A percentile compares a stretch with the other conserved stretches of the same genome.
These are phyloP conservation scores for Tinea semifulvella DNA, from an alignment of 2,888 invertebrate species.

Conservation along the genomic window DNA sequence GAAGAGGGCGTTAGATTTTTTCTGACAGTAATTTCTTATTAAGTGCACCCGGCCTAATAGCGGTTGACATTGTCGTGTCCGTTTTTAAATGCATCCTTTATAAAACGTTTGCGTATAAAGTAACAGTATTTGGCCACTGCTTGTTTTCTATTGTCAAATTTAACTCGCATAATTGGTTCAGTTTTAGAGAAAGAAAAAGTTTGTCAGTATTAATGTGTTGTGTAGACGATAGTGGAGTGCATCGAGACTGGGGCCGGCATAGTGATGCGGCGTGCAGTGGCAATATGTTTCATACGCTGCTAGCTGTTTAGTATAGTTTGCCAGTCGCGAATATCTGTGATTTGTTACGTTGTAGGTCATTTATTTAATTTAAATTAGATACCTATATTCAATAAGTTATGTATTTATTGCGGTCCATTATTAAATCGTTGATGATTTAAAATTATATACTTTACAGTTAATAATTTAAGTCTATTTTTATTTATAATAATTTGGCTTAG, in stretches of 20 bases:
- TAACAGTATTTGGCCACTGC: no score
- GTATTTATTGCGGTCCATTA: slow-evolving; percentile 5
- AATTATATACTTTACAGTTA: no score
- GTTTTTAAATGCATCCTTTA: no score
- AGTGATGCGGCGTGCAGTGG: slow-evolving; percentile 24
- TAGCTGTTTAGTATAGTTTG: neutral
- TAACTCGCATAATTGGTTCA: slow-evolving; percentile 6
- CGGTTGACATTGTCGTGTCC: no score
- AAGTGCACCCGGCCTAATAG: no score
- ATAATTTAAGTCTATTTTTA: no score
- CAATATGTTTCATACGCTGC: slow-evolving; percentile 28
- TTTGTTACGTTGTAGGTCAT: slow-evolving; percentile 47
- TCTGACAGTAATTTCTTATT: no score
- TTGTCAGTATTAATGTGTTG: slow-evolving; percentile 8
- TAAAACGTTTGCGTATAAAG: no score
- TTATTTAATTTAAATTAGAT: neutral
- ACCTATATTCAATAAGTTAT: neutral
- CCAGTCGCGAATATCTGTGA: slow-evolving; percentile 54
- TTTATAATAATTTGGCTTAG: no score
- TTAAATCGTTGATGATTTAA: neutral
- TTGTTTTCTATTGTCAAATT: neutral
- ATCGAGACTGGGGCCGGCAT: neutral
- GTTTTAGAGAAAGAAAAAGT: neutral
- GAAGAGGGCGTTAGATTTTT: no score
- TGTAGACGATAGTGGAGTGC: neutral